A percentile compares a stretch with the other conserved stretches of the same genome.
These are phyloP conservation scores for Ophion ventricosus DNA, from an alignment of 2,888 invertebrate species.

Conservation along the genomic window DNA sequence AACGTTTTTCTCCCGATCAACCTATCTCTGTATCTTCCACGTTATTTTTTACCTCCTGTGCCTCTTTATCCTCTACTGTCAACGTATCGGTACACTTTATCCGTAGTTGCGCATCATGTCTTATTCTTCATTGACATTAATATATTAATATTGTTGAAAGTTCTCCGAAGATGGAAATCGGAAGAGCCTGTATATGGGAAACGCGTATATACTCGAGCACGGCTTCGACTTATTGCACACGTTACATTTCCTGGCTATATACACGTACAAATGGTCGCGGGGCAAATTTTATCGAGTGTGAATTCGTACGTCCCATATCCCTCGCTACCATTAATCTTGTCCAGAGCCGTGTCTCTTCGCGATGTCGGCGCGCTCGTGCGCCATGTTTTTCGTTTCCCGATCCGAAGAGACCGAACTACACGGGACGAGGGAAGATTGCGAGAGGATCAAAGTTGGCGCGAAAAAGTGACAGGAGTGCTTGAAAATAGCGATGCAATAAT, in stretches of 20 bases:
- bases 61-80: constrained; percentile 4
- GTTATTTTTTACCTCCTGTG: too few species aligned
- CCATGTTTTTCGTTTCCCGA: constrained; percentile 7
- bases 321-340: constrained; percentile 76
- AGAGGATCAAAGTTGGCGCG: background rate
- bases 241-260: constrained; percentile 55
- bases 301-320: constrained; percentile 74
- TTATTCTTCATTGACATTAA: constrained; percentile 3
- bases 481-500: background rate
- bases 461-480: background rate
- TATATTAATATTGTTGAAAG: constrained; percentile 5
- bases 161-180: background rate
- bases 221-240: constrained; percentile 53
- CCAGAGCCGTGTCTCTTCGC: constrained; percentile 50
- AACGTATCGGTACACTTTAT: background rate
- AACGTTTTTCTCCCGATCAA: constrained; percentile 56
- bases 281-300: constrained; percentile 78
- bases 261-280: constrained; percentile 68
- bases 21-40: constrained; percentile 13
- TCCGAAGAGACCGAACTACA: constrained; percentile 17
- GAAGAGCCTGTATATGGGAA: background rate
- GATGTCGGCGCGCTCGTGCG: constrained; percentile 22
- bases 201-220: background rate
- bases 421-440: background rate
- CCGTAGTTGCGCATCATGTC: too few species aligned